Percentiles rank a stretch among this genome's conserved stretches.
Evolutionary conservation across 1,140 invertebrate genomes (phyloP).

Genomic region (Pantala flavescens): DNA sequence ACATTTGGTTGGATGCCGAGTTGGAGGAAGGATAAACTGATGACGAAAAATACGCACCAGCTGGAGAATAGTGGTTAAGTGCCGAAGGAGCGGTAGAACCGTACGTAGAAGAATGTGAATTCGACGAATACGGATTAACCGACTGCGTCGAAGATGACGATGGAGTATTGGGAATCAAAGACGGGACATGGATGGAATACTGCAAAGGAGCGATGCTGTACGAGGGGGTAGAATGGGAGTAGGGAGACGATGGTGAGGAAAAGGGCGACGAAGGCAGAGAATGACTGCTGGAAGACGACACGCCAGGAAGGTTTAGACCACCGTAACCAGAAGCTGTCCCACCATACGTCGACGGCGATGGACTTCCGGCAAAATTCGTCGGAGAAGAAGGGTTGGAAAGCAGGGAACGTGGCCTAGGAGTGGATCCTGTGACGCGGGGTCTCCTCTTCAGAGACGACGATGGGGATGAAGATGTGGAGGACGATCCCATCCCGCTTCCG

Average conservation of each 20-base stretch:
- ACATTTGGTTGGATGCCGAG: too few relatives aligned
- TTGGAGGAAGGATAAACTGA: too few relatives aligned
- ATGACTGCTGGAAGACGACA: constrained; percentile 23
- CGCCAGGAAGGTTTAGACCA: constrained; percentile 41
- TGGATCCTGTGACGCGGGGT: constrained; percentile 25
- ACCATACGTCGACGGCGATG: constrained; percentile 42
- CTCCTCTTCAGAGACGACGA: constrained; percentile 29
- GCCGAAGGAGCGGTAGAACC: too few relatives aligned
- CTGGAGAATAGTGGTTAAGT: too few relatives aligned
- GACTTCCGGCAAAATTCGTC: constrained; percentile 19
- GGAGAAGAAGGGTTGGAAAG: constrained; percentile 28
- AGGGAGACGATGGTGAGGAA: neutral
- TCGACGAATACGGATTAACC: neutral
- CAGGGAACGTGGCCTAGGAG: constrained; percentile 29
- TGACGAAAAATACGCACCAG: too few relatives aligned
- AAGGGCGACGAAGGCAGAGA: neutral
- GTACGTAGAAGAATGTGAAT: too few relatives aligned
- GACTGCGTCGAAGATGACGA: constrained; percentile 18
- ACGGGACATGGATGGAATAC: neutral
- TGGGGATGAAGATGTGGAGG: constrained; percentile 30
- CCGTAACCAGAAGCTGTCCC: constrained; percentile 52
- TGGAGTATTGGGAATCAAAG: neutral
- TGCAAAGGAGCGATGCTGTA: neutral
- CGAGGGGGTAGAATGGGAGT: neutral
- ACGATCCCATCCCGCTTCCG: constrained; percentile 22